A percentile compares a stretch with the other conserved stretches of the same genome.
phyloP scores from a whole-genome alignment of 2,888 invertebrate genomes.

The Acronicta leporina region DNA sequence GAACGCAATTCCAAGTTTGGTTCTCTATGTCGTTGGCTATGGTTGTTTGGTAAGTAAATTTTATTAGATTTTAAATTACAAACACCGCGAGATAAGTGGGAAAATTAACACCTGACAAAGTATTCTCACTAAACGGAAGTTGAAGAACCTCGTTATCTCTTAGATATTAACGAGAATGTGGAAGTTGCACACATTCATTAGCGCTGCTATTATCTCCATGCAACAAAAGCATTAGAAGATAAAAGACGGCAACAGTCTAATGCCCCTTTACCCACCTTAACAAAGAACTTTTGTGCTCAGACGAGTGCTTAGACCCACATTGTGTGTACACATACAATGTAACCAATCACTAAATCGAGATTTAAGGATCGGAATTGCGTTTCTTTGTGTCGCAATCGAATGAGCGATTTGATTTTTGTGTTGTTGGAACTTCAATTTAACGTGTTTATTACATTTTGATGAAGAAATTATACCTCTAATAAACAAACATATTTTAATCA shows the following conservation, averaged over 20 bases:
- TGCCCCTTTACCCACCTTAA: slow-evolving; percentile 10
- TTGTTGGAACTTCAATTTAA: slow-evolving; percentile 4
- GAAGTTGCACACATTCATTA: slow-evolving; percentile 39
- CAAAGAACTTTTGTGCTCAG: slow-evolving; percentile 15
- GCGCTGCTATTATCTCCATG: slow-evolving; percentile 20
- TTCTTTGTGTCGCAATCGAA: slow-evolving; percentile 27
- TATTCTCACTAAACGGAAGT: background rate
- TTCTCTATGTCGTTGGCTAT: no score
- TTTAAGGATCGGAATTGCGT: slow-evolving; percentile 36
- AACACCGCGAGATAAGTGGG: background rate
- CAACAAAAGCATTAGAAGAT: slow-evolving; percentile 47
- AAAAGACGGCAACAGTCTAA: slow-evolving; percentile 23
- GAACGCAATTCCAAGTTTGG: no score
- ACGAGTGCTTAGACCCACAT: slow-evolving; percentile 28
- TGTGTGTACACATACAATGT: slow-evolving; percentile 36
- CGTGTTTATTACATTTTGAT: background rate
- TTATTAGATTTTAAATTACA: no score
- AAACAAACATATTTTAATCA: no score
- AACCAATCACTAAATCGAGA: slow-evolving; percentile 42
- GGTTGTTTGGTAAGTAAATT: no score
- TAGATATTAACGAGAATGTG: slow-evolving; percentile 26
- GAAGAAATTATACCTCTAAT: no score
- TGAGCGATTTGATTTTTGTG: slow-evolving; percentile 23
- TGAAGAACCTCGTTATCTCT: slow-evolving; percentile 26
- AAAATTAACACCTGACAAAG: slow-evolving; percentile 1